These are phyloP conservation scores for Drosophila multiciliata DNA, from an alignment of 2,888 invertebrate genomes.

Conservation along the genomic window DNA sequence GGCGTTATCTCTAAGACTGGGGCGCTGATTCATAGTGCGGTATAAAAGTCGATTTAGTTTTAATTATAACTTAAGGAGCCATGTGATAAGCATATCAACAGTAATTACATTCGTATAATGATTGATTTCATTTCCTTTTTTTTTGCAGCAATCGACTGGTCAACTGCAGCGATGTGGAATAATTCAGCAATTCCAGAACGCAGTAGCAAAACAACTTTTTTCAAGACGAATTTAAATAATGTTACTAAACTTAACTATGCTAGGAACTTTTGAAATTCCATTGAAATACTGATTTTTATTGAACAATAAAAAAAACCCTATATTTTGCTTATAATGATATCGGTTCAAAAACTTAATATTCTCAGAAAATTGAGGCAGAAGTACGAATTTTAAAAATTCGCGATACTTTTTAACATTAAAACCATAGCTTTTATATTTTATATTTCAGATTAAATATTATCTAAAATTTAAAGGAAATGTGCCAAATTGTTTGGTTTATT, in stretches of 20 bases:
- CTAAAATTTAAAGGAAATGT: neutral
- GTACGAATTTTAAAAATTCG: neutral
- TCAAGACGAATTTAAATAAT: constrained; percentile 39
- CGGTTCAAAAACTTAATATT: neutral
- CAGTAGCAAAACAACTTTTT: neutral
- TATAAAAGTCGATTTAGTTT: constrained; percentile 45
- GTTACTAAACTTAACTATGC: constrained; percentile 32
- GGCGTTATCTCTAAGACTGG: constrained; percentile 21
- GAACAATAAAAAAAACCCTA: neutral
- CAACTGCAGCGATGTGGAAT: constrained; percentile 56
- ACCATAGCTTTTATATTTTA: neutral
- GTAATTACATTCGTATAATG: constrained; percentile 49
- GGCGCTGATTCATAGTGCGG: constrained; percentile 53
- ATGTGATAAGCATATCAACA: constrained; percentile 50
- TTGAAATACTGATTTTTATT: neutral
- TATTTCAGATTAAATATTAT: neutral
- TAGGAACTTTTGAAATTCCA: neutral
- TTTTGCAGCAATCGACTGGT: constrained; percentile 72
- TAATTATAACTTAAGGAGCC: constrained; percentile 32
- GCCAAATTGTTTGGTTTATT: neutral
- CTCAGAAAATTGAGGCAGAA: neutral
- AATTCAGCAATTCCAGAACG: neutral
- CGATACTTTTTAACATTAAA: neutral
- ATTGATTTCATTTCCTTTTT: constrained; percentile 46
- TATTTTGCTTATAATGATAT: neutral